Percentiles rank a stretch among this genome's conserved stretches.
These are phyloP conservation scores for Pecten maximus DNA, from an alignment of 2,888 invertebrate genomes.

Conservation along the genomic window DNA sequence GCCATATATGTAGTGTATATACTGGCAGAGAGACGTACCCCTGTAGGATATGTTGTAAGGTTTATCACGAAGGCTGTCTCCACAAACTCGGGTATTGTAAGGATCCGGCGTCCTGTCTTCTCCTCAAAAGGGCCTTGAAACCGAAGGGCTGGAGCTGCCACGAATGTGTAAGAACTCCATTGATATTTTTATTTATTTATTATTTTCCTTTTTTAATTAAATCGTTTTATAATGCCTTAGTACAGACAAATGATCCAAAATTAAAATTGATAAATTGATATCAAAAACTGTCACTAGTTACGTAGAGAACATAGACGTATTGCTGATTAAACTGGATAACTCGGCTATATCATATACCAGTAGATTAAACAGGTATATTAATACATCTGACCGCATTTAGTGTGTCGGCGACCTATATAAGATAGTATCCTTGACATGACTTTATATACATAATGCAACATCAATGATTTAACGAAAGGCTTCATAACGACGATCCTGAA, in stretches of 20 bases:
- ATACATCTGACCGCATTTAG: no score
- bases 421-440: neutral
- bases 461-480: neutral
- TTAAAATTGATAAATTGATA: no score
- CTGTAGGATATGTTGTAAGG: constrained; percentile 69
- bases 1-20: constrained; percentile 72
- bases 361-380: no score
- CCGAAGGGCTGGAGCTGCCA: constrained; percentile 69
- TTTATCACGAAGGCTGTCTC: constrained; percentile 71
- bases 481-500: neutral
- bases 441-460: neutral
- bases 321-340: no score
- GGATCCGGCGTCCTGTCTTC: constrained; percentile 55
- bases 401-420: neutral
- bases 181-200: no score
- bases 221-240: no score
- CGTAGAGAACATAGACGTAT: no score
- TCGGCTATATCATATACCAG: no score
- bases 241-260: no score
- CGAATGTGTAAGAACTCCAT: constrained; percentile 65
- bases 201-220: no score
- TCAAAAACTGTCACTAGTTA: no score
- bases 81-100: constrained; percentile 67
- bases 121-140: constrained; percentile 58
- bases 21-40: constrained; percentile 69